Conservation (phyloP, 2,888 invertebrate species). For the Pachymerium ferrugineum region DNA sequence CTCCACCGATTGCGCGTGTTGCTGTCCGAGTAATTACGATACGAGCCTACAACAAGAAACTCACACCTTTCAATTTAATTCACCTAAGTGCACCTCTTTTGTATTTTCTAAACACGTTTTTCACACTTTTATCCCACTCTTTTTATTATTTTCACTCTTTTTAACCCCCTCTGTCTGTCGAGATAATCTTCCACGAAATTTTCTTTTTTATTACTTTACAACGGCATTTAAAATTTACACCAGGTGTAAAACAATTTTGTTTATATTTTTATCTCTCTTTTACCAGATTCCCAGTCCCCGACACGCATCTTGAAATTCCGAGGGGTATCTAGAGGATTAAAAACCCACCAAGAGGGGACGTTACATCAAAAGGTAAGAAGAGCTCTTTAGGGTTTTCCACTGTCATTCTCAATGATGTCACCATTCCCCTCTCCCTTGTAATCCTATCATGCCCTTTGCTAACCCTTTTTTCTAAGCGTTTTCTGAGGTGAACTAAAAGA, state of each 20-base stretch:
- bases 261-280: too few relatives aligned
- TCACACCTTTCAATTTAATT: neutral
- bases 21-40: conserved; percentile 13
- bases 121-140: neutral
- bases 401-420: conserved; percentile 8
- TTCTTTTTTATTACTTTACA: neutral
- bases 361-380: neutral
- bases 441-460: neutral
- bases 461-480: too few relatives aligned
- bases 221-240: too few relatives aligned
- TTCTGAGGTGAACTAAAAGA: too few relatives aligned
- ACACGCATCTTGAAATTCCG: neutral
- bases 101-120: neutral
- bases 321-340: neutral
- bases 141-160: too few relatives aligned
- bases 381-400: neutral
- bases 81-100: neutral
- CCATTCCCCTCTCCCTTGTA: neutral
- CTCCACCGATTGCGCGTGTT: neutral
- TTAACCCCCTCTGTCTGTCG: neutral
- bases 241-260: too few relatives aligned
- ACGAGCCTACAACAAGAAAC: neutral
- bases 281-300: too few relatives aligned
- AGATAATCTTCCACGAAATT: neutral
- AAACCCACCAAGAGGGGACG: neutral